Percentiles rank a stretch among this genome's conserved stretches.
Conservation (phyloP, 2,113 vertebrate genomes). For the Heliornis fulica region DNA sequence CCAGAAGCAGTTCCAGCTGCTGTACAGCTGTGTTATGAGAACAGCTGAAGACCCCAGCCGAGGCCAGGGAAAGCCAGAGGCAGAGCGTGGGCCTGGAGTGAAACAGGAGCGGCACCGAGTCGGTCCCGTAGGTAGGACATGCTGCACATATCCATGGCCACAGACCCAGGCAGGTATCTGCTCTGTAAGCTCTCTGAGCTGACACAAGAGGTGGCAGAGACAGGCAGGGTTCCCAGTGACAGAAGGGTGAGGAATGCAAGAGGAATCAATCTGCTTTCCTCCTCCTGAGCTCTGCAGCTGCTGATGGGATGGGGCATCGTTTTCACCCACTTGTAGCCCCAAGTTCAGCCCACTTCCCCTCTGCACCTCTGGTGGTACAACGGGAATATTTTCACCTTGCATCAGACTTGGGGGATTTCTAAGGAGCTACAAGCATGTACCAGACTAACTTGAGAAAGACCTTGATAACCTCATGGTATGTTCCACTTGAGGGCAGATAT, state of each 20-base stretch:
- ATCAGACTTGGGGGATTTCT: not conserved
- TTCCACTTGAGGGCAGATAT: not conserved
- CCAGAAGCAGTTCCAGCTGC: not conserved
- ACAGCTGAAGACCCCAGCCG: not conserved
- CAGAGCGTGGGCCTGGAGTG: not conserved
- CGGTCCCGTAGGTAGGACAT: not conserved
- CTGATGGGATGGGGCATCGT: not conserved
- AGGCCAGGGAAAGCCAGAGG: not conserved
- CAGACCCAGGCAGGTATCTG: not conserved
- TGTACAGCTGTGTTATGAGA: not conserved
- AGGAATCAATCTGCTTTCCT: not conserved
- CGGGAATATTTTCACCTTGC: not conserved
- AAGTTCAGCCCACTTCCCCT: not conserved
- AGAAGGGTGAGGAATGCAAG: not conserved
- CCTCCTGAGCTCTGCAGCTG: no score
- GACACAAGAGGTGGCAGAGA: not conserved
- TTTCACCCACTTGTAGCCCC: accelerated
- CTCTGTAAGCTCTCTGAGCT: not conserved
- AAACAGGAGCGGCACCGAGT: not conserved
- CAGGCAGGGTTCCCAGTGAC: not conserved
- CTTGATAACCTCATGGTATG: not conserved
- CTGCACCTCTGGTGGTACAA: accelerated
- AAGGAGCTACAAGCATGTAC: no score
- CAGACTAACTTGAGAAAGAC: not conserved
- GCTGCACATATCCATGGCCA: not conserved